Conservation (phyloP, 2,113 vertebrate species). For the Thryonomys swinderianus region DNA sequence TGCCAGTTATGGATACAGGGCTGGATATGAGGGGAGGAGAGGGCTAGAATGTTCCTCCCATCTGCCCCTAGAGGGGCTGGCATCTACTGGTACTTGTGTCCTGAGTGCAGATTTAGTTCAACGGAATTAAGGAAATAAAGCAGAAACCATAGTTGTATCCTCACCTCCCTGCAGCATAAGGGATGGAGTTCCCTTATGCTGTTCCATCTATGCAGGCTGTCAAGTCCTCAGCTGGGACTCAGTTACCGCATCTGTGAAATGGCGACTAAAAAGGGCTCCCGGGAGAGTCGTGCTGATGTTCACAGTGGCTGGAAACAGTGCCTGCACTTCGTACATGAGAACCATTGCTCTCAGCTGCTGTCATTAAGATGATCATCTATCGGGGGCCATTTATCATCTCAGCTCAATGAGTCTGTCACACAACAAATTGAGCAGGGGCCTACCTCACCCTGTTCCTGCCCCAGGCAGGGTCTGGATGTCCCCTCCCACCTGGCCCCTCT, state of each 20-base stretch:
- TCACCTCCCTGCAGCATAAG: not conserved
- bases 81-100: not conserved
- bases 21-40: not conserved
- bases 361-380: not conserved
- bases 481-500: not conserved
- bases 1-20: not conserved
- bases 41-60: not conserved
- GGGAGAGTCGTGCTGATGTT: not conserved
- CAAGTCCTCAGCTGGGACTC: not conserved
- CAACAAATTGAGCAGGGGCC: not conserved
- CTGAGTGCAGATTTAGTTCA: not conserved
- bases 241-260: not conserved
- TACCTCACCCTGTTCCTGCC: not conserved
- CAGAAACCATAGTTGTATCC: not conserved
- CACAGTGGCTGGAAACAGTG: not conserved
- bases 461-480: not conserved
- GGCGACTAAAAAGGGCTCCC: not conserved
- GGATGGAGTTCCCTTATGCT: not conserved
- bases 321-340: not conserved
- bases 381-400: not conserved
- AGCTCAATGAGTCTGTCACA: not conserved
- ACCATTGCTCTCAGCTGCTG: not conserved
- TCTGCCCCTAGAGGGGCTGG: not conserved
- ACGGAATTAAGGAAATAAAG: not conserved
- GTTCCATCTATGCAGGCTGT: fast-evolving